phyloP scores from a whole-genome alignment of 1,140 invertebrate species.

The Hydropsyche tenuis region DNA sequence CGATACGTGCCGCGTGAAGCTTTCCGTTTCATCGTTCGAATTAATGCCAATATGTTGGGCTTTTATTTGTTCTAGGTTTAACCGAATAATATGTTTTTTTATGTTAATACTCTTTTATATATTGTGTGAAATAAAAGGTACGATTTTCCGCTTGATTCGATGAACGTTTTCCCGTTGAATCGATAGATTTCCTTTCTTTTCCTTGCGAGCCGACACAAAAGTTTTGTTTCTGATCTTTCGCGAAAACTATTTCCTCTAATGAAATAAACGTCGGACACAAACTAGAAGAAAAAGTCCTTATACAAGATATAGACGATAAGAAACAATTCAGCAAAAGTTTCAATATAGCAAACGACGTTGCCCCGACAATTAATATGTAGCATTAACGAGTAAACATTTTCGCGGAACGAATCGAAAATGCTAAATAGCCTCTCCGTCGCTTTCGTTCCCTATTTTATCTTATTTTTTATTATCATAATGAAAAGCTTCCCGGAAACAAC shows the following conservation, averaged over 20 bases:
- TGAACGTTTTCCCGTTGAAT: background rate
- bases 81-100: no score
- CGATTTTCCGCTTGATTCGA: no score
- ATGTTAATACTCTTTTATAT: no score
- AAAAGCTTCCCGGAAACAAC: background rate
- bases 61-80: no score
- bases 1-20: no score
- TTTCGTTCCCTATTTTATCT: background rate
- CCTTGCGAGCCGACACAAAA: background rate
- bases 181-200: constrained; percentile 1
- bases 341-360: background rate
- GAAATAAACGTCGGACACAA: constrained; percentile 10
- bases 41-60: no score
- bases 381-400: constrained; percentile 7
- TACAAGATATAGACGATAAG: constrained; percentile 20
- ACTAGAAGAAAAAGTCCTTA: constrained; percentile 8
- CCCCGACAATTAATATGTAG: background rate
- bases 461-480: constrained; percentile 1
- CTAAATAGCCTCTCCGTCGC: background rate
- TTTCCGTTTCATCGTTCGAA: no score
- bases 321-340: constrained; percentile 16
- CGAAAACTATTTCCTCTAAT: constrained; percentile 22
- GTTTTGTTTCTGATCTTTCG: constrained; percentile 20
- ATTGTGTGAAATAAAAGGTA: no score
- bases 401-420: background rate